phyloP scores from a whole-genome alignment of 1,140 invertebrate genomes.

The Spodoptera litura region DNA sequence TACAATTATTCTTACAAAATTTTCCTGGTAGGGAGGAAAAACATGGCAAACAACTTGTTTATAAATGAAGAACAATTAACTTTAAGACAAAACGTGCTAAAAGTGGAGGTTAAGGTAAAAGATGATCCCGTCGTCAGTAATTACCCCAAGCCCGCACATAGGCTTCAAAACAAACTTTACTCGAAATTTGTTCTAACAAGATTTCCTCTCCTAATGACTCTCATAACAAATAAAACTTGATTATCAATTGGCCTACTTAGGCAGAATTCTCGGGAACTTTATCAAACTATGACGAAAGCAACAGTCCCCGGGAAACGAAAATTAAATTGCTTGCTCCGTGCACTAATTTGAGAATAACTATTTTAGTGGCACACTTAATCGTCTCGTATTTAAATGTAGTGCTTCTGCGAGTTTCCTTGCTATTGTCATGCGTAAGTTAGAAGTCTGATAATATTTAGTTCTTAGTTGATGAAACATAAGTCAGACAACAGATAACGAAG shows the following conservation, averaged over 20 bases:
- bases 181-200: constrained; percentile 55
- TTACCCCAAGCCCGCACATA: constrained; percentile 51
- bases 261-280: constrained; percentile 40
- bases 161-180: constrained; percentile 53
- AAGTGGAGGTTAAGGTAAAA: constrained; percentile 36
- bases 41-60: background rate
- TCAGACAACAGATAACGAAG: background rate
- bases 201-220: constrained; percentile 56
- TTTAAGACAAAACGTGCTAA: background rate
- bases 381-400: background rate
- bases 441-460: background rate
- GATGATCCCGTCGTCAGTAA: constrained; percentile 47
- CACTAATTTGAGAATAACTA: constrained; percentile 39
- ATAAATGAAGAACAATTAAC: constrained; percentile 18
- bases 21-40: no score
- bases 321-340: constrained; percentile 44
- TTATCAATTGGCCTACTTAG: constrained; percentile 57
- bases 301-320: constrained; percentile 29
- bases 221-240: constrained; percentile 64
- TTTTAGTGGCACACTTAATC: constrained; percentile 15
- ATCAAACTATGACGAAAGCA: constrained; percentile 44
- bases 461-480: background rate
- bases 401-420: background rate
- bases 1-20: no score
- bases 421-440: background rate